Evolutionary conservation across 2,888 invertebrate species (phyloP), one percentile per base, ranked within the genome.

Genomic region (Drosophila limbata): DNA sequence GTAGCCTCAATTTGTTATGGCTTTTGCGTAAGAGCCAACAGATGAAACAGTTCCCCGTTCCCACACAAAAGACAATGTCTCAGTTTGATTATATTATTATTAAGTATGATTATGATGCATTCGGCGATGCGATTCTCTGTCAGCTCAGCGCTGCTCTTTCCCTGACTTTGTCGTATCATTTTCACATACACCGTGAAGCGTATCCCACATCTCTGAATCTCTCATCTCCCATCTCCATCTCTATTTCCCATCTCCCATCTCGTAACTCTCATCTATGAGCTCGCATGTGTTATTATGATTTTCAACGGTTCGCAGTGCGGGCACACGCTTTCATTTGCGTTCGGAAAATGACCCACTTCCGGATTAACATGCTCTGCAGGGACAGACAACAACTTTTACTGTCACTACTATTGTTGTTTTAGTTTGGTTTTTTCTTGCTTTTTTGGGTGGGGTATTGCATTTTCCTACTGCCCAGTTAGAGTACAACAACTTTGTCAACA

Each of bases 261-360:
- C 45, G 4, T 28, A 57, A 3, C 60, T 61, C 40, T n/a, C 28
- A 55, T 67, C 61, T 51, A 40, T 4, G 19, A 51, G 62, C 31
- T 69, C 62, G 73, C 77, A 82, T 77, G 77, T 67, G 73, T 59
- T 72, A 66, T 56, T 60, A 71, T 69, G 80, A 85, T 82, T 88
- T 80, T 80, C 70, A 72, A 75, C 69, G 86, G 62, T 69, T 77
- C 78, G 55, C 64, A 66, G 69, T 68, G 56, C 52, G 62, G 55
- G 60, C 69, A 53, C 71, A 70, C 80, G 84, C 84, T 84, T 88
- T 84, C 86, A 83, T 85, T 84, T 85, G 84, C 81, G 80, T 85
- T 88, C 56, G 84, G 86, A 88, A 84, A 84, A 84, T 83, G 84
- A 84, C 84, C 88, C 84, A 83, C 84, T 84, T 84, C 84, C 84